Base-by-base conservation (phyloP, 2,888 invertebrate genomes). In the Caenorhabditis sp. region DNA sequence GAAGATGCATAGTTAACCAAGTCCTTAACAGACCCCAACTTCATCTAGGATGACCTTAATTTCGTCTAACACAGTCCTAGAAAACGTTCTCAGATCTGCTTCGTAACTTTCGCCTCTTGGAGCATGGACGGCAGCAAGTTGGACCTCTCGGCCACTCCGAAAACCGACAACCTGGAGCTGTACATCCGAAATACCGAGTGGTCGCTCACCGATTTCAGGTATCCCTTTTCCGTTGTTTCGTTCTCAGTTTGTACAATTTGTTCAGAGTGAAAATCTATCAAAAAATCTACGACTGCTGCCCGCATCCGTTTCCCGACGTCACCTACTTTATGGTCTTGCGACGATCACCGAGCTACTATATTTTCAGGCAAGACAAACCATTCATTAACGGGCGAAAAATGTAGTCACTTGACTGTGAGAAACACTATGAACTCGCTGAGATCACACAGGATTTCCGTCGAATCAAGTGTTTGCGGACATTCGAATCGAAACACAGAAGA, bases 161-260 rank as follows among this genome's bases (percentile, higher is more conserved):
- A 78, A 61, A 84, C 85, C 11, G 84, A 86, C 70, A 86, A 86
- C 58, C 68, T 87, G 27, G 85, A 86, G 48, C 65, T 87, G 22
- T 88, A 87, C 76, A 85, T 86, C 8, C 58, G 83, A 22, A 88
- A 88, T 73, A 85, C 86, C 7, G 88, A 88, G 58, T 88, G 88
- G 88, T 78, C 83, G 11, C 62, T 88, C n/a, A 85, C 85, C 15
- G 85, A 87, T 58, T 88, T 87, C 55, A 73, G 58, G 83, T 86
- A 20, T 26, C 37, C n/a, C 24, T 30, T 50, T 50, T 30, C 7
- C 6, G 5, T n/a, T n/a, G n/a, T n/a, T n/a, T n/a, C n/a, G n/a
- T 50, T 50, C 5, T 24, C 30, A 43, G 13, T 27, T 26, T 22
- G 5, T 32, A 35, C 26, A 11, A 2, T 20, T 37, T 8, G 35